These are phyloP conservation scores for Spisula subtruncata DNA, from an alignment of 2,888 invertebrate species.

Conservation along the genomic window DNA sequence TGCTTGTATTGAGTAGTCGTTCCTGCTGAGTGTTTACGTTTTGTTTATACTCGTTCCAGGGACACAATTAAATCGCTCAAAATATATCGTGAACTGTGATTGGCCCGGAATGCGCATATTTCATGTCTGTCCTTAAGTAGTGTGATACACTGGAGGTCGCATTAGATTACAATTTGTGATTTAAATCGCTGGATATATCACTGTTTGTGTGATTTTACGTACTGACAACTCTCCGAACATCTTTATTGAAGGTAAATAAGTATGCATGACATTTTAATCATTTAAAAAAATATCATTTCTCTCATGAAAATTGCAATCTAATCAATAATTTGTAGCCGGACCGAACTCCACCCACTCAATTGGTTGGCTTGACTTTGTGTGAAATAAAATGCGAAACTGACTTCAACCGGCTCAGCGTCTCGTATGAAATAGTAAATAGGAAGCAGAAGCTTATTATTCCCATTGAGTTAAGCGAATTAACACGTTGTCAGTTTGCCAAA, in stretches of 20 bases:
- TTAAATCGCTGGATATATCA: not conserved
- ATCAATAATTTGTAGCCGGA: not conserved
- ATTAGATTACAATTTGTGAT: not conserved
- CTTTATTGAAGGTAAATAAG: not conserved
- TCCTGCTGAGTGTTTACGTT: constrained; percentile 32
- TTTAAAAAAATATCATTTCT: not conserved
- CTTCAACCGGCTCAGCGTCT: not conserved
- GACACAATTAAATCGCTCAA: not conserved
- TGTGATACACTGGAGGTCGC: constrained; percentile 34
- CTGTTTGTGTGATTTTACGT: not conserved
- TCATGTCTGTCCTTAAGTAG: constrained; percentile 30
- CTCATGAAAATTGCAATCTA: not conserved
- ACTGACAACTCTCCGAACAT: not conserved
- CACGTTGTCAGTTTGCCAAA: not conserved
- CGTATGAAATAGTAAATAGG: not conserved
- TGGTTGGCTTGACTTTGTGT: not conserved
- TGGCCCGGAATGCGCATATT: constrained; percentile 4
- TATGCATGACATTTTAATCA: not conserved
- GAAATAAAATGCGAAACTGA: not conserved
- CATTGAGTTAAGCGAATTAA: not conserved
- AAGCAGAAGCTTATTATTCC: not conserved
- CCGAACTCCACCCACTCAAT: not conserved
- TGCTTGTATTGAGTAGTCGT: constrained; percentile 29
- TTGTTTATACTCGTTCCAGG: constrained; percentile 24
- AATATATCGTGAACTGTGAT: not conserved